Percentiles rank a stretch among this genome's conserved stretches.
Conservation (phyloP, 37 sponge, comb jelly and placozoan species). For the Halisarca cf. caerulea region DNA sequence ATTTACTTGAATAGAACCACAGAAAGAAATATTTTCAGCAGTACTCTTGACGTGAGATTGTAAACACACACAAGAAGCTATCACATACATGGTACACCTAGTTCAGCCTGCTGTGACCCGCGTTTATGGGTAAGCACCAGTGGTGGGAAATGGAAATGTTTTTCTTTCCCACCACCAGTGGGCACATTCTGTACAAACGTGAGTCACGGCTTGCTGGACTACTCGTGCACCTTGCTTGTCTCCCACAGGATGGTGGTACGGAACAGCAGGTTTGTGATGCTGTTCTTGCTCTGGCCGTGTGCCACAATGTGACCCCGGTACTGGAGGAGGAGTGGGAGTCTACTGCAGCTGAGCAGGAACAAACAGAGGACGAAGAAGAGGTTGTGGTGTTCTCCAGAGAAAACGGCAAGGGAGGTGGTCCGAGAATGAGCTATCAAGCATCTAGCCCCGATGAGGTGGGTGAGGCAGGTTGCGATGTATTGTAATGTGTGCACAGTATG, state of each 20-base stretch:
- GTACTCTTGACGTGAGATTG: no score
- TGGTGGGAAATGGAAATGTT: no score
- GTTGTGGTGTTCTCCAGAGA: conserved; percentile 34
- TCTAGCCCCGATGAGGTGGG: conserved; percentile 94
- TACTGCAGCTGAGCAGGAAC: not conserved
- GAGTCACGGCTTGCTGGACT: no score
- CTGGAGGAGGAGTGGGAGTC: conserved; percentile 24
- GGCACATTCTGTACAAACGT: no score
- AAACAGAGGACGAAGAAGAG: conserved; percentile 35
- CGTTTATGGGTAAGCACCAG: no score
- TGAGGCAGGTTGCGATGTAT: not conserved
- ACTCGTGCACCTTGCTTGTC: no score
- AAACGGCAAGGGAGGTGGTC: not conserved
- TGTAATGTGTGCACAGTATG: not conserved
- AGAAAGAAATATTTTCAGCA: no score
- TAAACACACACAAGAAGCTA: no score
- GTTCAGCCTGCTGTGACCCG: no score
- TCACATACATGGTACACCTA: no score
- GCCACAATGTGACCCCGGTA: conserved; percentile 95
- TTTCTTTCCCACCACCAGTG: no score
- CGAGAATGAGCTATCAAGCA: conserved; percentile 73
- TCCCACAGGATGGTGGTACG: conserved; percentile 28
- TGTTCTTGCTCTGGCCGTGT: conserved; percentile 84
- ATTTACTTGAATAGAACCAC: no score
- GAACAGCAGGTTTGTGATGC: conserved; percentile 52